Percentiles rank a stretch among this genome's conserved stretches.
Evolutionary conservation across 2,888 invertebrate genomes (phyloP).

Genomic region (Rotaria sp.): DNA sequence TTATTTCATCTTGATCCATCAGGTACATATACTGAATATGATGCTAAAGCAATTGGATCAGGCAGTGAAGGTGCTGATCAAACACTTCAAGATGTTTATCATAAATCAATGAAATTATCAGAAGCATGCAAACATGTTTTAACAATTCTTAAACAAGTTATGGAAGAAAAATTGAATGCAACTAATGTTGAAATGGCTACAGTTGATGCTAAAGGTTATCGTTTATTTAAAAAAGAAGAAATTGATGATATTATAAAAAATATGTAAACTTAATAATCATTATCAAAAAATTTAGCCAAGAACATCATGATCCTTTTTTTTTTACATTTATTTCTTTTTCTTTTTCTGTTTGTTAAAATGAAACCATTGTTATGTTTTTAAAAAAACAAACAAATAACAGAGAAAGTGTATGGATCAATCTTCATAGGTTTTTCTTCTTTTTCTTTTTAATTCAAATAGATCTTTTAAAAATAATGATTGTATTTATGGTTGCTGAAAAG

Average conservation of each 20-base stretch:
- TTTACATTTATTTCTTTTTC: neutral
- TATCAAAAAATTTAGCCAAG: neutral
- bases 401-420: neutral
- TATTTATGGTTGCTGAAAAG: constrained; percentile 96
- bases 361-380: neutral
- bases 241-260: constrained; percentile 40
- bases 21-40: constrained; percentile 92
- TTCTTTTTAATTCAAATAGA: constrained; percentile 9
- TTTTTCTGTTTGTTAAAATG: constrained; percentile 9
- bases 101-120: constrained; percentile 72
- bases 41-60: constrained; percentile 97
- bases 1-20: constrained; percentile 95
- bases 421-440: neutral
- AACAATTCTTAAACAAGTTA: constrained; percentile 92
- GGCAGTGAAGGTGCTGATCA: constrained; percentile 98
- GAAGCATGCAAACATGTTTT: constrained; percentile 85
- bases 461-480: constrained; percentile 42
- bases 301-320: neutral
- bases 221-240: constrained; percentile 40
- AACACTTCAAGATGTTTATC: constrained; percentile 69
- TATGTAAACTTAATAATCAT: constrained; percentile 28
- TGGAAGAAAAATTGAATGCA: constrained; percentile 77
- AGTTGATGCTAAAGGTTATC: constrained; percentile 27
- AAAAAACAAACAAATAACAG: neutral
- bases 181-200: constrained; percentile 64